A percentile compares a stretch with the other conserved stretches of the same genome.
These are phyloP conservation scores for Temnothorax unifasciatus DNA, from an alignment of 2,888 invertebrate species.

Conservation along the genomic window DNA sequence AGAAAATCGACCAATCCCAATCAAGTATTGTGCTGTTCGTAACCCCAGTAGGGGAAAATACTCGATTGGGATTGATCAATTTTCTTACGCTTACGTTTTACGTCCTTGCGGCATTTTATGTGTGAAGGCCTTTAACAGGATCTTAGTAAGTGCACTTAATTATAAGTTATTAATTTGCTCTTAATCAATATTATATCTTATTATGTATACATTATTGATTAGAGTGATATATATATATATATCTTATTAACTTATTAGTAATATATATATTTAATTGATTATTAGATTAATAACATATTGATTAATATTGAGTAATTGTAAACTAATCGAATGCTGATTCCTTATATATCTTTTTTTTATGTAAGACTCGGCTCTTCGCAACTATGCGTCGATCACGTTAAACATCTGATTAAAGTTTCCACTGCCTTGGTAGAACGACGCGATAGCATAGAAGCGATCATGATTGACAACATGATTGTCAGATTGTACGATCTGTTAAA, in stretches of 20 bases:
- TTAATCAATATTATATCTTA: not conserved
- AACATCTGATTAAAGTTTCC: conserved; percentile 78
- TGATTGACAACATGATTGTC: conserved; percentile 78
- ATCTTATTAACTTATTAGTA: too few relatives aligned
- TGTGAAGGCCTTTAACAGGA: too few relatives aligned
- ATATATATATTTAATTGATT: not conserved
- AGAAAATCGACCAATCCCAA: too few relatives aligned
- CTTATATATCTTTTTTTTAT: conserved; percentile 16
- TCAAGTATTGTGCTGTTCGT: too few relatives aligned
- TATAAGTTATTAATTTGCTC: conserved; percentile 3
- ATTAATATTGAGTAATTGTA: not conserved
- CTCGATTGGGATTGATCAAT: too few relatives aligned
- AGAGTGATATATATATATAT: too few relatives aligned
- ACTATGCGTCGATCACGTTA: conserved; percentile 78
- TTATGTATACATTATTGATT: not conserved
- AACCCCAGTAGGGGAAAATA: too few relatives aligned
- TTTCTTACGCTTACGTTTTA: too few relatives aligned
- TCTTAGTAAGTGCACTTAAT: not conserved
- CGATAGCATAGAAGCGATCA: conserved; percentile 74
- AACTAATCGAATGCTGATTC: not conserved
- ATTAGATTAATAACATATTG: not conserved
- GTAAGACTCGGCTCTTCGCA: conserved; percentile 79
- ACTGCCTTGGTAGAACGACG: conserved; percentile 71
- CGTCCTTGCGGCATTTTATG: too few relatives aligned
- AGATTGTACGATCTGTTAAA: conserved; percentile 79